These are phyloP conservation scores for Oenanthe melanoleuca DNA, from an alignment of 2,113 vertebrate species.

Conservation along the genomic window DNA sequence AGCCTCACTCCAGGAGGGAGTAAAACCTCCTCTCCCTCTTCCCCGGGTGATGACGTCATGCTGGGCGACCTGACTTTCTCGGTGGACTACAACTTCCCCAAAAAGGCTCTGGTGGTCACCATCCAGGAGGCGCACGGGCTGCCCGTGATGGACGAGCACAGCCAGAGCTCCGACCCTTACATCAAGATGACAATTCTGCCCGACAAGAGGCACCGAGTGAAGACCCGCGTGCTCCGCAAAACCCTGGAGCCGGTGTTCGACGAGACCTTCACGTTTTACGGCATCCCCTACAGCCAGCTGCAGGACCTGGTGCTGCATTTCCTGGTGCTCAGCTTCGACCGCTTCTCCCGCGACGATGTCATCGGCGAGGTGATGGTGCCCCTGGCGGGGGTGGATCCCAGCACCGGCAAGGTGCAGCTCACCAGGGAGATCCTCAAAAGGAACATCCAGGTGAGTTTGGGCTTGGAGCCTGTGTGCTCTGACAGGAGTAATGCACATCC, in stretches of 20 bases:
- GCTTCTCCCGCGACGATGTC: slow-evolving; percentile 93
- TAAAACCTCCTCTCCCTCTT: slow-evolving; percentile 83
- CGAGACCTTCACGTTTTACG: slow-evolving; percentile 98
- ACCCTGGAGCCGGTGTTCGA: slow-evolving; percentile 93
- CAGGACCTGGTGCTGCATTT: slow-evolving; percentile 94
- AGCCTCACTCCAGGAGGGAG: slow-evolving; percentile 85
- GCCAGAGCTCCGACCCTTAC: slow-evolving; percentile 90
- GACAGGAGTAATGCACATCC: too few relatives aligned
- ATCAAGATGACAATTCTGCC: slow-evolving; percentile 98
- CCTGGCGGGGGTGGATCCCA: slow-evolving; percentile 89
- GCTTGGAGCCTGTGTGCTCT: rapidly evolving
- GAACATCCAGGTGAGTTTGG: slow-evolving; percentile 87
- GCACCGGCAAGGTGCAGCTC: slow-evolving; percentile 91
- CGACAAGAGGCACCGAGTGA: slow-evolving; percentile 94
- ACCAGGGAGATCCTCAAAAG: slow-evolving; percentile 92
- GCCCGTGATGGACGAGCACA: slow-evolving; percentile 89
- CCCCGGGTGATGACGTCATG: slow-evolving; percentile 79
- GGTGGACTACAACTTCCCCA: slow-evolving; percentile 98
- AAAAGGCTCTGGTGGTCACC: slow-evolving; percentile 95
- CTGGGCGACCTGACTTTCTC: slow-evolving; percentile 89
- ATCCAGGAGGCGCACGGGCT: slow-evolving; percentile 91
- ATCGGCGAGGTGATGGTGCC: slow-evolving; percentile 95
- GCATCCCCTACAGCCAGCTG: slow-evolving; percentile 91
- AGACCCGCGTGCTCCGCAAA: slow-evolving; percentile 93
- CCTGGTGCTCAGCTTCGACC: slow-evolving; percentile 95